Conservation (phyloP, 2,797 vertebrate species). For the Gallinago nigripennis region DNA sequence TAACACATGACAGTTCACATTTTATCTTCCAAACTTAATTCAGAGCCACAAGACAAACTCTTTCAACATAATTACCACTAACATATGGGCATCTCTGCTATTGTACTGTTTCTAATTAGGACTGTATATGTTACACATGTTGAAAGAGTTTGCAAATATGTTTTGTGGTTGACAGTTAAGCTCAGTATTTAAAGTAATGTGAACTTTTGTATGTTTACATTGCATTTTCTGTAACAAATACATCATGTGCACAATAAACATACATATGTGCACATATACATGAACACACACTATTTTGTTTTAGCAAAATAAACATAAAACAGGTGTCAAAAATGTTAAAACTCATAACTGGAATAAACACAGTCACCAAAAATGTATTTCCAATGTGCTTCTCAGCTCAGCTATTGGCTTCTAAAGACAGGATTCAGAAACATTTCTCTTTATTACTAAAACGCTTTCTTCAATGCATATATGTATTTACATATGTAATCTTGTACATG, state of each 20-base stretch:
- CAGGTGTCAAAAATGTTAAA: constrained; percentile 30
- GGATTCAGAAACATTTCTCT: not conserved
- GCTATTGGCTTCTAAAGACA: not conserved
- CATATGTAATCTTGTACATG: not conserved
- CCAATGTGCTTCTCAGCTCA: not conserved
- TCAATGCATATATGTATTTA: not conserved
- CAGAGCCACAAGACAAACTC: constrained; percentile 27
- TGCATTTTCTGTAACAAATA: constrained; percentile 21
- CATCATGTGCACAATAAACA: constrained; percentile 37
- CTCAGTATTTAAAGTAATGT: constrained; percentile 47
- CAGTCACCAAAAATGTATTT: not conserved
- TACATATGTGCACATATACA: not conserved
- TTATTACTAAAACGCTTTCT: not conserved
- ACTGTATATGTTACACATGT: constrained; percentile 51
- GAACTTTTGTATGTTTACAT: constrained; percentile 48
- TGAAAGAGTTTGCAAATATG: constrained; percentile 54
- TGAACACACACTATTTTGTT: not conserved
- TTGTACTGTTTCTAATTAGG: constrained; percentile 53
- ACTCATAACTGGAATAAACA: not conserved
- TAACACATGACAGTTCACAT: not conserved
- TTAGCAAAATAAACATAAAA: constrained; percentile 47
- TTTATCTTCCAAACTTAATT: not conserved
- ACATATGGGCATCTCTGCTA: constrained; percentile 34
- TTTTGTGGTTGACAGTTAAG: constrained; percentile 57
- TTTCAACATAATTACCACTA: constrained; percentile 14